These are phyloP conservation scores for Himalopsyche phryganea DNA, from an alignment of 1,140 invertebrate genomes.

Conservation along the genomic window DNA sequence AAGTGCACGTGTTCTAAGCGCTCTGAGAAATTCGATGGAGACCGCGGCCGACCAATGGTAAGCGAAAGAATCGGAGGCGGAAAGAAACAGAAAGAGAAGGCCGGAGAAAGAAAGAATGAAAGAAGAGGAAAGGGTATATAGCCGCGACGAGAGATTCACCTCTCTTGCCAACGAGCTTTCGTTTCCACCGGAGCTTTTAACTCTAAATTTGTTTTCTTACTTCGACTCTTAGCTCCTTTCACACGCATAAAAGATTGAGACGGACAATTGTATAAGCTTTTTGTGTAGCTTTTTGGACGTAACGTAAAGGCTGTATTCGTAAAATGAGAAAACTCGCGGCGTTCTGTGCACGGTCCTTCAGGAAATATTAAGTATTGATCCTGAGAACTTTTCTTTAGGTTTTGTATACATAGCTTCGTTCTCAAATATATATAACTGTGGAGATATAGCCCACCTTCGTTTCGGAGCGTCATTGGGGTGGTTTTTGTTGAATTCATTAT, in stretches of 20 bases:
- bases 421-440: too few species aligned
- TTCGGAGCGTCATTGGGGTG: too few species aligned
- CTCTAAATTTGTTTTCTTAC: background rate
- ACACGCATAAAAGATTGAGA: too few species aligned
- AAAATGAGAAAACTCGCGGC: too few species aligned
- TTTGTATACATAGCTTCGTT: background rate
- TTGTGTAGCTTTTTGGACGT: too few species aligned
- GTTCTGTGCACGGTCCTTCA: conserved; percentile 15
- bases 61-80: conserved; percentile 30
- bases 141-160: too few species aligned
- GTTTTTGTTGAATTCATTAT: too few species aligned
- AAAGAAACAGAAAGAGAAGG: conserved; percentile 21
- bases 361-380: conserved; percentile 35
- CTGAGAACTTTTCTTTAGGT: conserved; percentile 26
- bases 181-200: background rate
- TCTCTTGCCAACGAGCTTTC: too few species aligned
- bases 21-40: conserved; percentile 25
- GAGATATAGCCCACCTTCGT: too few species aligned
- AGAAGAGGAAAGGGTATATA: background rate
- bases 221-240: too few species aligned
- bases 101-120: conserved; percentile 14
- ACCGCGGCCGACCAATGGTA: conserved; percentile 30
- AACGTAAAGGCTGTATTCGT: too few species aligned
- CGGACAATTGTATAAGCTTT: too few species aligned
- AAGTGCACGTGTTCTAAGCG: background rate